Evolutionary conservation across 2,888 invertebrate species (phyloP), one percentile per base, ranked within the genome.

Genomic region (Muschampia plurimacula): DNA sequence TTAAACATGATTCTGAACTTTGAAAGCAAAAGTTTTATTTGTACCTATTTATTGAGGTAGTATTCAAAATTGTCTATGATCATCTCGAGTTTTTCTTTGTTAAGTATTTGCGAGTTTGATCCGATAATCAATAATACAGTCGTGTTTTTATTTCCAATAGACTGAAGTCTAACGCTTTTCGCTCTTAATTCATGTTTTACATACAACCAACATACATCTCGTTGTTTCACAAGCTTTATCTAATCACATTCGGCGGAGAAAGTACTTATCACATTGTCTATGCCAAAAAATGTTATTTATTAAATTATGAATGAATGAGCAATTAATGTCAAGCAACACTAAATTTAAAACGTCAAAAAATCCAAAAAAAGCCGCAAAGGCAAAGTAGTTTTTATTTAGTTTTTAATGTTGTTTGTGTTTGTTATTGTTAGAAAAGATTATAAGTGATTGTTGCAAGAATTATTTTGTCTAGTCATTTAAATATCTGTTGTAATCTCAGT

Each of bases 321-420:
- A 91, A 93, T 91, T 91, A 93, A 87, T 87, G 88, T 89, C 83
- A 84, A 89, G 92, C 92, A 93, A 92, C 93, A 92, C 93, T 89
- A 86, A 86, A 89, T 90, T 89, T 87, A 86, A 92, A 92, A 92
- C 87, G 93, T 93, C 93, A 93, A 93, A 91, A 89, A 88, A 85
- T 81, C 82, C 80, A 81, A 87, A 88, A 89, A 92, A 90, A 88
- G 90, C 91, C 91, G 91, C 89, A 90, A 86, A 87, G 91, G 89
- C 89, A 77, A 82, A 91, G 87, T 86, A 83, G 83, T 85, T 86
- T 28, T 84, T 87, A 81, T 81, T 92, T 93, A 90, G 86, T 89
- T 92, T 90, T 89, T 90, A 91, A 85, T 91, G 88, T 92, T 91
- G 88, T 91, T 91, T 90, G 86, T 89, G 85, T 89, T 89, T 88